phyloP scores from a whole-genome alignment of 2,888 invertebrate genomes.

The Slavum lentiscoides region DNA sequence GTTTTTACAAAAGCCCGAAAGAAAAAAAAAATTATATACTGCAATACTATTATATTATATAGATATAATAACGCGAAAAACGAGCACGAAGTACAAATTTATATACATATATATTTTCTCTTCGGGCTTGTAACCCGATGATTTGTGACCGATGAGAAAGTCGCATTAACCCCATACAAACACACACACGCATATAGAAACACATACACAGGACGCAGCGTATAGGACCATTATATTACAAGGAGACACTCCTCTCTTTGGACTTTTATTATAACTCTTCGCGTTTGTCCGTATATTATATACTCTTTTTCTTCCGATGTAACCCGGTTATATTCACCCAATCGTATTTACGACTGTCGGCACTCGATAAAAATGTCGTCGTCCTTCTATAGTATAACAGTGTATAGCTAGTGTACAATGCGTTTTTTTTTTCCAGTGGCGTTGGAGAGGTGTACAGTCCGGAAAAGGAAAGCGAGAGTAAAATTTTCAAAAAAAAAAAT shows the following conservation, averaged over 20 bases:
- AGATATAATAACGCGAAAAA: too few species aligned
- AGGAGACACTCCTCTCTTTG: constrained; percentile 48
- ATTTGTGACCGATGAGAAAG: constrained; percentile 44
- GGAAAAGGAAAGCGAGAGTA: constrained; percentile 13
- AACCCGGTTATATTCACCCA: constrained; percentile 47
- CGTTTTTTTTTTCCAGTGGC: constrained; percentile 23
- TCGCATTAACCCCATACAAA: constrained; percentile 30
- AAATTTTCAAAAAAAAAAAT: constrained; percentile 20
- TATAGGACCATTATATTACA: constrained; percentile 42
- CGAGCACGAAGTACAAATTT: too few species aligned
- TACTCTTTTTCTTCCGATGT: constrained; percentile 33
- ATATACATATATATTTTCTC: neutral
- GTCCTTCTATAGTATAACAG: too few species aligned
- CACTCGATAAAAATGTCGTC: constrained; percentile 42
- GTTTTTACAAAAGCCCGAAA: too few species aligned
- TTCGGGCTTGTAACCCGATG: constrained; percentile 32
- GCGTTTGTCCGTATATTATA: constrained; percentile 38
- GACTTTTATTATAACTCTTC: constrained; percentile 51
- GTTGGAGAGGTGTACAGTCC: constrained; percentile 1
- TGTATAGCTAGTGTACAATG: neutral
- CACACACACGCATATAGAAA: neutral
- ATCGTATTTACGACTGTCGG: constrained; percentile 49
- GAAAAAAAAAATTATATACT: too few species aligned
- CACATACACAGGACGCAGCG: neutral
- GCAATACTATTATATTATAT: too few species aligned